Evolutionary conservation across 2,888 invertebrate genomes (phyloP), one percentile per base, ranked within the genome.

Genomic region (Macrosoma leucophasiata): DNA sequence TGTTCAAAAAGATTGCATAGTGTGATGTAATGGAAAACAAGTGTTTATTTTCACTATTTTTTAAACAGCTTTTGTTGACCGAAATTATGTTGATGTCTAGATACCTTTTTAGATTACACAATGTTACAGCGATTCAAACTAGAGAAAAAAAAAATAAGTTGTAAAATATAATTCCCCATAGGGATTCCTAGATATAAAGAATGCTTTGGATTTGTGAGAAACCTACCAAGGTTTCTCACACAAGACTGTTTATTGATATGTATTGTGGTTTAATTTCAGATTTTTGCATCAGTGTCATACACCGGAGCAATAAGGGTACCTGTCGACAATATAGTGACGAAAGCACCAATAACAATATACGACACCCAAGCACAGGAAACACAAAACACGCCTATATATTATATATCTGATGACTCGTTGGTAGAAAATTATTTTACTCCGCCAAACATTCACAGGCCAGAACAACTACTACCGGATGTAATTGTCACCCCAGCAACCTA

Each of bases 391-490:
- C 73, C 72, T 8, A 51, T 62, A 24, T 74, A 71, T 39, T 77
- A 76, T 39, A 52, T 58, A 17, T 48, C 69, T 5, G 62, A 68
- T n/a, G 62, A 65, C 13, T 41, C 48, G 1, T 49, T 52, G 29
- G 42, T 64, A 9, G 76, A 79, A 33, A 74, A 70, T 34, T 79
- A 78, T 40, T 54, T 75, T 1, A 50, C 72, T 21, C 75, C 77
- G 11, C 72, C 75, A 2, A 61, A 66, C 29, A 58, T 67, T 12
- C 62, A 77, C 25, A 61, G 56, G 24, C 54, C 60, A 5, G 62
- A 58, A 23, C 66, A 68, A 43, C 46, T 58, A 12, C 39, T 58
- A 20, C 43, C 62, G 1, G 71, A 65, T 24, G 46, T 44, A 2
- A 39, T 59, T 13, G 55, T 52, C 0, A 67, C 71, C 23, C 77